A percentile compares a stretch with the other conserved stretches of the same genome.
These are phyloP conservation scores for Zaprionus inermis DNA, from an alignment of 1,140 invertebrate species.

Conservation along the genomic window DNA sequence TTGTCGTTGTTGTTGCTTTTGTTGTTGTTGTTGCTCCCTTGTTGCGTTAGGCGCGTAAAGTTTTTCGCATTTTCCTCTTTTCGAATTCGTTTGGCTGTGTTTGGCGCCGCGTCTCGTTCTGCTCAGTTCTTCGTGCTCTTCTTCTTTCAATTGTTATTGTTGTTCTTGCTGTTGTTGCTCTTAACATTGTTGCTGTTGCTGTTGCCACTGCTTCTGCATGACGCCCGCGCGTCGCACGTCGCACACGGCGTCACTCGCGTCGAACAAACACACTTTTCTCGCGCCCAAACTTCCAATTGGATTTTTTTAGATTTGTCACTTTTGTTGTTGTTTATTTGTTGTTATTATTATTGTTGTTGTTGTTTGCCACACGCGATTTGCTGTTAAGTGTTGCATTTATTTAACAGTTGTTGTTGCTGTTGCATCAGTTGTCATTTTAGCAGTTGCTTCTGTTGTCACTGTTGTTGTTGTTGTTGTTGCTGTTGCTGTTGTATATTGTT, in stretches of 20 bases:
- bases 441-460: slow-evolving; percentile 8
- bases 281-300: slow-evolving; percentile 4
- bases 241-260: slow-evolving; percentile 1
- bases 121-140: slow-evolving; percentile 7
- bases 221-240: slow-evolving; percentile 23
- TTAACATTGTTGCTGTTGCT: slow-evolving; percentile 13
- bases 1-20: slow-evolving; percentile 24
- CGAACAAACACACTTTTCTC: slow-evolving; percentile 28
- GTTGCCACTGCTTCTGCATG: slow-evolving; percentile 16
- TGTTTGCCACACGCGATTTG: slow-evolving; percentile 12
- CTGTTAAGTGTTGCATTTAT: not conserved
- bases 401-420: slow-evolving; percentile 13
- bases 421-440: slow-evolving; percentile 13
- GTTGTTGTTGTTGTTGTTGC: slow-evolving; percentile 11
- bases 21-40: slow-evolving; percentile 37
- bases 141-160: slow-evolving; percentile 14
- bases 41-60: slow-evolving; percentile 39
- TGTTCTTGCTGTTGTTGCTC: slow-evolving; percentile 4
- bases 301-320: slow-evolving; percentile 36
- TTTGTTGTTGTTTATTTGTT: slow-evolving; percentile 35
- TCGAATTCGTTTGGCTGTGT: slow-evolving; percentile 27
- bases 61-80: slow-evolving; percentile 40
- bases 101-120: slow-evolving; percentile 30
- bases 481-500: slow-evolving; percentile 13
- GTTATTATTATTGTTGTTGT: slow-evolving; percentile 37